Base-by-base conservation (phyloP, 2,888 invertebrate genomes). In the Drosophila pegasa region DNA sequence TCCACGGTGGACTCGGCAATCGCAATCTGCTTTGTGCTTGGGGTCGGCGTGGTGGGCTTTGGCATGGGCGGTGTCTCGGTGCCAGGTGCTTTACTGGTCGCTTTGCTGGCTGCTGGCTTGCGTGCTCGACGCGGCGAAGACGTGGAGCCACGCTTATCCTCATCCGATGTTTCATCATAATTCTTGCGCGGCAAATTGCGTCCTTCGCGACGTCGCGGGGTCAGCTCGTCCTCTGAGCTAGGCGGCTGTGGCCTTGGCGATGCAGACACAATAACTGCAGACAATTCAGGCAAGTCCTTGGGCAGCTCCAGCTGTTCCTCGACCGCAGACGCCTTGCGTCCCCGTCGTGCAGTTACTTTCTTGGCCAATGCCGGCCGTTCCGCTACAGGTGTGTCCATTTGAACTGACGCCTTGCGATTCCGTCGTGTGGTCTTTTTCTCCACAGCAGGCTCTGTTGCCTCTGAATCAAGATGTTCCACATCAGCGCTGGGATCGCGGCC, bases 121-220 rank as follows among this genome's bases (percentile, higher is more conserved):
- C 80, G 75, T 6, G 48, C 55, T n/a, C 71, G 69, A 0, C 78
- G 80, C 3, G 54, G 40, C 20, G 40, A 40, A 12, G 48, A 3
- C 1, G 68, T 60, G 20, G 63, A 54, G 6, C 47, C 41, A 0
- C n/a, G 47, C 48, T 71, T 71, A n/a, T 77, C 74, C 10, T 78
- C 86, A 27, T 75, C 75, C 1, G 71, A 66, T 5, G 81, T 75
- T 57, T 85, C 84, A 31, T 68, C 72, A 40, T 85, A 85, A 45
- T 87, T 85, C 12, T 78, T 81, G 10, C 80, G 81, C 12, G 84
- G 84, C 18, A 85, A 14, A 51, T 85, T 85, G 1, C 84, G 79
- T 3, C 80, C 79, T 50, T 87, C 87, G 2, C 87, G 87, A 0
- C 87, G 80, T 0, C 78, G 66, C 0, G 85, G 85, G 2, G 84